Percentiles rank a stretch among this genome's conserved stretches.
Conservation (phyloP, 2,888 invertebrate genomes). For the Coelopa pilipes region DNA sequence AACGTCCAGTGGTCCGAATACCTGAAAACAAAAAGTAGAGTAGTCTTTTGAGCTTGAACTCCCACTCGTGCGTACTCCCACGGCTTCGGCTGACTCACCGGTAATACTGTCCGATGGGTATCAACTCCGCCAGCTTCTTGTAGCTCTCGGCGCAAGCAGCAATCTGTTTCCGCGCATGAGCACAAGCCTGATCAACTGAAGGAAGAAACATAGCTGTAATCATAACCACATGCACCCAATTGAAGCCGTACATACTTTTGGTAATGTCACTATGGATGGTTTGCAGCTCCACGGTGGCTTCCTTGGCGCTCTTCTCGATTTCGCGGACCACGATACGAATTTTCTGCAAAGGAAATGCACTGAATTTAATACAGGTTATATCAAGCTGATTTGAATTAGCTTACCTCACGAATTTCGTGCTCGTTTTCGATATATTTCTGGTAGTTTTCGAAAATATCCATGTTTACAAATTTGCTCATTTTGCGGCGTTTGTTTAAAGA, state of each 20-base stretch:
- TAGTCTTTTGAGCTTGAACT: background rate
- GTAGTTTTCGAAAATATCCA: slow-evolving; percentile 78
- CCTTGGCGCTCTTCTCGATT: slow-evolving; percentile 81
- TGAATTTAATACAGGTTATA: background rate
- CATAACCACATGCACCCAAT: background rate
- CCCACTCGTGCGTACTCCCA: background rate
- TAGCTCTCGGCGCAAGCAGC: slow-evolving; percentile 75
- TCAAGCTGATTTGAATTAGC: background rate
- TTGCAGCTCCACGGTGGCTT: slow-evolving; percentile 83
- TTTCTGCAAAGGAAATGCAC: slow-evolving; percentile 47
- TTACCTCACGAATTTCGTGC: slow-evolving; percentile 84
- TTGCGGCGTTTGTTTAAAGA: slow-evolving; percentile 38
- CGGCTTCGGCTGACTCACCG: slow-evolving; percentile 67
- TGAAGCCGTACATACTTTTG: slow-evolving; percentile 70
- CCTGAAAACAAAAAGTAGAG: slow-evolving; percentile 57
- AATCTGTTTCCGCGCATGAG: slow-evolving; percentile 74
- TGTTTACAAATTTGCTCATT: slow-evolving; percentile 69
- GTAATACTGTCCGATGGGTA: slow-evolving; percentile 84
- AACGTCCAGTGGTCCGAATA: slow-evolving; percentile 91
- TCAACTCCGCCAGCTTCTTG: slow-evolving; percentile 72
- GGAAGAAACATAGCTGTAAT: background rate
- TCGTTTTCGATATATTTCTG: slow-evolving; percentile 82
- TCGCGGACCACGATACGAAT: slow-evolving; percentile 68
- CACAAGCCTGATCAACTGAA: slow-evolving; percentile 73
- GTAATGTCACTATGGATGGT: slow-evolving; percentile 81